Conservation (phyloP, 2,113 vertebrate genomes). For the Paratilapia polleni region DNA sequence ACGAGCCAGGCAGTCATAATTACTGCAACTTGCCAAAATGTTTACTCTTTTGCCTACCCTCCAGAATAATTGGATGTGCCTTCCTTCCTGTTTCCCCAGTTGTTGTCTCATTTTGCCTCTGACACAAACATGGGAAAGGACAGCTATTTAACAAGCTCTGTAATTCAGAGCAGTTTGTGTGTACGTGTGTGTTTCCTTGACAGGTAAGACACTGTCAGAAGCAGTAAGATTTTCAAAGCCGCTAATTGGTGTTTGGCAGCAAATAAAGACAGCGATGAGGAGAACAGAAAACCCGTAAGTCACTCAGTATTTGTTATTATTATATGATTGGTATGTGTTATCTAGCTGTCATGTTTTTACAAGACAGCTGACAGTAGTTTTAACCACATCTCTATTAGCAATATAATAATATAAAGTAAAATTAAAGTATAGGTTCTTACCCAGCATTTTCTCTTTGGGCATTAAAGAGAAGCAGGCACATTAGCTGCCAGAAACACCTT, state of each 20-base stretch:
- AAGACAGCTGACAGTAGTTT: neutral
- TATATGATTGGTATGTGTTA: constrained; percentile 1
- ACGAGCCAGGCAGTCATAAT: constrained; percentile 35
- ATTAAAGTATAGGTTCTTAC: neutral
- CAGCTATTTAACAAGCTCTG: constrained; percentile 20
- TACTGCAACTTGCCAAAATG: constrained; percentile 32
- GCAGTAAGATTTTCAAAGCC: neutral
- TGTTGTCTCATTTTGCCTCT: constrained; percentile 16
- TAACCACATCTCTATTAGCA: neutral
- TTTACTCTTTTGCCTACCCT: constrained; percentile 27
- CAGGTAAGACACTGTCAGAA: constrained; percentile 3
- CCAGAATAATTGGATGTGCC: constrained; percentile 36
- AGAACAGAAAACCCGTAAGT: constrained; percentile 4
- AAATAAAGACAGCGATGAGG: neutral
- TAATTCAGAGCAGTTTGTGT: constrained; percentile 6
- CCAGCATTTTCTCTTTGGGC: constrained; percentile 16
- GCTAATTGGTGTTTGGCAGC: constrained; percentile 13
- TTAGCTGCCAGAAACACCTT: constrained; percentile 22
- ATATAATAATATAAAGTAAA: constrained; percentile 8
- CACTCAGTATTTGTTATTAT: neutral
- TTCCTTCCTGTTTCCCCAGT: neutral
- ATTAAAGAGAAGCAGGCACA: constrained; percentile 6
- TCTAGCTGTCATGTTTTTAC: neutral
- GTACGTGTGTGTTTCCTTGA: neutral
- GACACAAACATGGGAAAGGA: constrained; percentile 30